Base-by-base conservation (phyloP, 2,888 invertebrate species). In the Aethes cnicana region DNA sequence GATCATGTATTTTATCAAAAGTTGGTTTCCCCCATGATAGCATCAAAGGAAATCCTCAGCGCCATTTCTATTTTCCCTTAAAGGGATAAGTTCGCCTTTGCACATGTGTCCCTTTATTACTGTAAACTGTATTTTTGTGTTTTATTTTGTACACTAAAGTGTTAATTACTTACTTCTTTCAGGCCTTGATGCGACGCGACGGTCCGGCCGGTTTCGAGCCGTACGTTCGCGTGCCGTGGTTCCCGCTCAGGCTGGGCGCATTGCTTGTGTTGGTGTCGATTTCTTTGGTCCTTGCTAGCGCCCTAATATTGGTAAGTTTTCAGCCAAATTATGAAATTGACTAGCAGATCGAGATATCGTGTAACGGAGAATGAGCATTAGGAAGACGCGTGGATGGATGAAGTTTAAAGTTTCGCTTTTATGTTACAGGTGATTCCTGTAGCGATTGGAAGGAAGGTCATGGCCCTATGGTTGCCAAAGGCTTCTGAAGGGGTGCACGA, bases 171-270 rank as follows among this genome's bases (percentile, higher is more conserved):
- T 14, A 1, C n/a, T 8, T 43, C 33, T 49, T 41, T 0, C 62
- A 97, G 86, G 97, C 97, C 0, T 84, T 98, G 55, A 91, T 97
- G 68, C 95, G 97, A 67, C 93, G 97, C 41, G 96, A 97, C 68
- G 94, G 93, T 9, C 95, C 95, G 0, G 93, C 95, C 14, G 95
- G 96, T 16, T 97, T 95, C 78, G 97, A 98, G 81, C 97, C 98
- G 0, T 99, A 98, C 78, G 92, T 92, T n/a, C 91, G 94, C 32
- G 98, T 97, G 0, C 92, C 93, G 6, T 95, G 95, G 90, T 98
- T 98, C 78, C 92, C 94, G 0, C 76, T 94, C 0, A 92, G 96
- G 3, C 81, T 95, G 9, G 81, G 71, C 1, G 85, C 82, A 0
- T 84, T 98, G 16, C 85, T 98, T 39, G 77, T 93, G 0, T 90